phyloP scores from a whole-genome alignment of 2,888 invertebrate genomes.

The Synergus laeviventris region DNA sequence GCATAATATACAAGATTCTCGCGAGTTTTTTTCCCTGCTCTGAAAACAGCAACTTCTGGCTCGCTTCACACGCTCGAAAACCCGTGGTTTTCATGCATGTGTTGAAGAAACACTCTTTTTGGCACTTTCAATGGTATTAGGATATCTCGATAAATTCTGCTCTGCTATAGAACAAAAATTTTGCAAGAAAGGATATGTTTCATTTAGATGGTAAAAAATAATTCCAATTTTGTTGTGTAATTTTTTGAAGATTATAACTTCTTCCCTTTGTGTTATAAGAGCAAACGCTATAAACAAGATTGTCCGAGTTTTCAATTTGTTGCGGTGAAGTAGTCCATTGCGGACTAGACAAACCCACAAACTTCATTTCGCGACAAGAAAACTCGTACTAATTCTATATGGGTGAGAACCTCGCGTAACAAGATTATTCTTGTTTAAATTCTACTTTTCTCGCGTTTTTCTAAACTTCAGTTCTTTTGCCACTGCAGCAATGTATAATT shows the following conservation, averaged over 20 bases:
- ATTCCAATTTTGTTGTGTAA: too few relatives aligned
- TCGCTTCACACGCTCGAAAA: too few relatives aligned
- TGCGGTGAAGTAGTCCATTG: conserved; percentile 44
- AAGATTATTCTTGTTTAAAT: conserved; percentile 61
- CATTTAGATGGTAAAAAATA: too few relatives aligned
- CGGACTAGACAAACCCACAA: conserved; percentile 44
- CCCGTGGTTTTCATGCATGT: too few relatives aligned
- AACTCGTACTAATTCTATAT: conserved; percentile 64
- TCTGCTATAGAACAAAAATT: too few relatives aligned
- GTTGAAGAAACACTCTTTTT: too few relatives aligned
- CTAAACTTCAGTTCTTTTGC: not conserved
- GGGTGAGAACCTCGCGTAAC: conserved; percentile 60
- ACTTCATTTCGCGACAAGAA: conserved; percentile 53
- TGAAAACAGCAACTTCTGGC: too few relatives aligned
- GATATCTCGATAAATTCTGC: too few relatives aligned
- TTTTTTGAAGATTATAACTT: not conserved
- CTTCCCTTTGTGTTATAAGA: not conserved
- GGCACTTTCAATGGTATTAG: too few relatives aligned
- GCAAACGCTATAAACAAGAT: conserved; percentile 46
- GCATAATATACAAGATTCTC: too few relatives aligned
- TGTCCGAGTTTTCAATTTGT: conserved; percentile 55
- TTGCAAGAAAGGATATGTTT: too few relatives aligned
- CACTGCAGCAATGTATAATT: conserved; percentile 1
- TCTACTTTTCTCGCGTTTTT: conserved; percentile 52
- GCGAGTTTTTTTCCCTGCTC: too few relatives aligned